Conservation (phyloP, 2,888 invertebrate genomes). For the Philonicus albiceps region DNA sequence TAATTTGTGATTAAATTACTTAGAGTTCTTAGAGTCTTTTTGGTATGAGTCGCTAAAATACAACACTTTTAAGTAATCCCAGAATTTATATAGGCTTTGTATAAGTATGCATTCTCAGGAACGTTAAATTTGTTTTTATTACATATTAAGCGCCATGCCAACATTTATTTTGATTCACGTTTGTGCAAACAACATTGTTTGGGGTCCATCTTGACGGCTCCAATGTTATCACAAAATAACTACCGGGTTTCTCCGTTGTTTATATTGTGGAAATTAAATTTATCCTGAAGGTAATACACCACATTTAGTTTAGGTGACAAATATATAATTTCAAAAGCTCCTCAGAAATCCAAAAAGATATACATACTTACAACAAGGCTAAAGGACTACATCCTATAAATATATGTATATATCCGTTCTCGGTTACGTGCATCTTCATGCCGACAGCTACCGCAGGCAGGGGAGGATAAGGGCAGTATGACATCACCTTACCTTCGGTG, state of each 20-base stretch:
- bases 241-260: constrained; percentile 24
- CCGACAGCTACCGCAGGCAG: not conserved
- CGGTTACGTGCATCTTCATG: constrained; percentile 3
- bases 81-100: not conserved
- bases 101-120: not conserved
- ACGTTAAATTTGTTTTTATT: constrained; percentile 22
- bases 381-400: not conserved
- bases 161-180: constrained; percentile 19
- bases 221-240: constrained; percentile 30
- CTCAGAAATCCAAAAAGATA: not conserved
- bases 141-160: not conserved
- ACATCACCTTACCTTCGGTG: constrained; percentile 50
- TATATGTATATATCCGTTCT: no score
- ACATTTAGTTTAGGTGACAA: constrained; percentile 34
- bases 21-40: no score
- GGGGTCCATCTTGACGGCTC: constrained; percentile 22
- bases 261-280: constrained; percentile 38
- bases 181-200: not conserved
- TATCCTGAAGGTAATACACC: constrained; percentile 33
- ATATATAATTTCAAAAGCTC: constrained; percentile 33
- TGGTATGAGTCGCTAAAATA: no score
- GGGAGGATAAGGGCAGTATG: constrained; percentile 33
- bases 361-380: not conserved
- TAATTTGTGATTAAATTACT: no score
- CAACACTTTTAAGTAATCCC: not conserved